phyloP scores from a whole-genome alignment of 2,113 vertebrate genomes.

The Alaudala cheleensis region DNA sequence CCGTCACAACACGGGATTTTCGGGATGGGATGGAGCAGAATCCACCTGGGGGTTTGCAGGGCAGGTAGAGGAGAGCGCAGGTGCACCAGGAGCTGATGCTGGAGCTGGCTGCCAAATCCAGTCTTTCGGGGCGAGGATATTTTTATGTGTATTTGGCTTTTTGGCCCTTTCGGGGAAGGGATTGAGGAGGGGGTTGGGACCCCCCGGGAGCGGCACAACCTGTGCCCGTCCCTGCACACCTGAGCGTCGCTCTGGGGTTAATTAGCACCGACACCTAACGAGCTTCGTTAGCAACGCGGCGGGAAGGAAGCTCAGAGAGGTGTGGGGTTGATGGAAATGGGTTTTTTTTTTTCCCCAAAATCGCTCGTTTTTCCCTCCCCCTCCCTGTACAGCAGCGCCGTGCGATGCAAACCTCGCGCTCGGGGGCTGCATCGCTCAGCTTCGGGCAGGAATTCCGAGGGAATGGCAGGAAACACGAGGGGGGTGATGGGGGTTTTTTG shows the following conservation, averaged over 20 bases:
- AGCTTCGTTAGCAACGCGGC: background rate
- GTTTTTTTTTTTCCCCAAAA: background rate
- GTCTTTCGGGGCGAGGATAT: accelerated
- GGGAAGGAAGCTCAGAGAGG: background rate
- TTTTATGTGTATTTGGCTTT: background rate
- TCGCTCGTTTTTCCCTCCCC: accelerated
- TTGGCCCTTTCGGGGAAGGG: background rate
- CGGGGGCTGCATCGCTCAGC: background rate
- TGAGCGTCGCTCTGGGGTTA: background rate
- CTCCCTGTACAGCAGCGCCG: background rate
- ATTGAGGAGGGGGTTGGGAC: accelerated
- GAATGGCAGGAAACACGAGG: background rate
- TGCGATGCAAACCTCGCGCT: background rate
- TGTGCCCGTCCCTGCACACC: accelerated
- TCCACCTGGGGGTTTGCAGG: accelerated
- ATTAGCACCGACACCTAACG: background rate
- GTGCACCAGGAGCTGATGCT: accelerated
- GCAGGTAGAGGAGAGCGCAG: accelerated
- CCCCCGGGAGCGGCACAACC: background rate
- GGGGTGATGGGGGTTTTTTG: too few relatives aligned
- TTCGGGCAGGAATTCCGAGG: background rate
- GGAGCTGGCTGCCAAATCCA: accelerated
- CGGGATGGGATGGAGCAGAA: background rate
- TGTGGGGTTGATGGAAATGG: accelerated
- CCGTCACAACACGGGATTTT: accelerated